phyloP scores from a whole-genome alignment of 2,113 vertebrate genomes.

The Condylura cristata region DNA sequence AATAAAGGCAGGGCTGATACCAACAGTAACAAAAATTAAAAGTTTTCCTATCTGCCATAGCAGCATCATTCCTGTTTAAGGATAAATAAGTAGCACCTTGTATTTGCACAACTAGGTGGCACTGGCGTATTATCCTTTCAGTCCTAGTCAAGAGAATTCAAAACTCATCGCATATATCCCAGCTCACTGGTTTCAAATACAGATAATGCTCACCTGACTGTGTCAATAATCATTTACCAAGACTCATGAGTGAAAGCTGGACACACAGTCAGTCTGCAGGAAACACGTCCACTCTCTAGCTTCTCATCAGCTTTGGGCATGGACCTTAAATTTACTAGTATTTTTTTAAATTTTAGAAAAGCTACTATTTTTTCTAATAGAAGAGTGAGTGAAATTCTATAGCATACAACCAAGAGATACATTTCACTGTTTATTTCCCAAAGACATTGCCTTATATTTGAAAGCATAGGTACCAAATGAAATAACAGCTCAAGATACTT shows the following conservation, averaged over 20 bases:
- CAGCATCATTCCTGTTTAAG: not conserved
- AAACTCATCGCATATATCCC: not conserved
- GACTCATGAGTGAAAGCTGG: not conserved
- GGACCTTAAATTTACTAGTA: not conserved
- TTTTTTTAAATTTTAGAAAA: not conserved
- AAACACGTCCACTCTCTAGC: not conserved
- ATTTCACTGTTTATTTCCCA: not conserved
- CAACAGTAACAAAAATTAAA: not conserved
- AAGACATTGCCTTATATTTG: not conserved
- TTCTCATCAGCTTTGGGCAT: not conserved
- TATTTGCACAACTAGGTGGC: constrained; percentile 75
- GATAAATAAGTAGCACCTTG: constrained; percentile 42
- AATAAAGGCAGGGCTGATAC: not conserved
- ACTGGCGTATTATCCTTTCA: constrained; percentile 67
- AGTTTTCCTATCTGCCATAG: not conserved
- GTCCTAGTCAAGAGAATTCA: not conserved
- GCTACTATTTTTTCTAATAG: not conserved
- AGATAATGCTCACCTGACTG: not conserved
- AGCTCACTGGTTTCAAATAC: not conserved
- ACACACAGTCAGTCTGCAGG: not conserved
- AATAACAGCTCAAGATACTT: not conserved
- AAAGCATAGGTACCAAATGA: not conserved
- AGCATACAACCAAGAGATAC: not conserved
- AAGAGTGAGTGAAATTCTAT: not conserved
- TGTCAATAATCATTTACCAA: not conserved